Conservation (phyloP, 2,797 vertebrate species). For the Mallotus villosus region DNA sequence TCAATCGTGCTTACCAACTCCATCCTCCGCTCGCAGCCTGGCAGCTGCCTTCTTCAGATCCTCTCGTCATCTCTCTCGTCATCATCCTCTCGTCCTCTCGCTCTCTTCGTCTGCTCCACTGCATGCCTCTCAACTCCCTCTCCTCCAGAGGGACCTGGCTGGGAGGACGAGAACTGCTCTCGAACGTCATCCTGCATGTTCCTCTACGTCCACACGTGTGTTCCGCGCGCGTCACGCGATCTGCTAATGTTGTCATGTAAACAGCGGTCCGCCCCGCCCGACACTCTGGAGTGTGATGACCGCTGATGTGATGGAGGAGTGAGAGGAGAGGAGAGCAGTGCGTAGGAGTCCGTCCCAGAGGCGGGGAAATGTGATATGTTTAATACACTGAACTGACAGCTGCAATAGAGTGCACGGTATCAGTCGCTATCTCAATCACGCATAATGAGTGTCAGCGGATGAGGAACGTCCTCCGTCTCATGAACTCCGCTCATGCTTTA, state of each 20-base stretch:
- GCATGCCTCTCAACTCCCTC: background rate
- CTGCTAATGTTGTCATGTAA: conserved; percentile 34
- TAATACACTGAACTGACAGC: conserved; percentile 59
- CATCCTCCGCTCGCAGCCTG: too few species aligned
- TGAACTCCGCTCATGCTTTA: background rate
- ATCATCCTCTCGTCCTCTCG: background rate
- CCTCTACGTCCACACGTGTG: background rate
- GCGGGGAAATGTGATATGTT: conserved; percentile 53
- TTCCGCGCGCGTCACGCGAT: conserved; percentile 16
- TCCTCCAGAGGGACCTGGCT: background rate
- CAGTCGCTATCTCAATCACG: conserved; percentile 45
- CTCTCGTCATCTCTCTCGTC: background rate
- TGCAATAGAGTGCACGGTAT: conserved; percentile 38
- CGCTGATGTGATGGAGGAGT: too few species aligned
- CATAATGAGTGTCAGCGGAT: conserved; percentile 37
- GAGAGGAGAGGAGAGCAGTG: conserved; percentile 21
- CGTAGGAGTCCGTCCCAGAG: conserved; percentile 42
- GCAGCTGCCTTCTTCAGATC: too few species aligned
- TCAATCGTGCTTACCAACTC: too few species aligned
- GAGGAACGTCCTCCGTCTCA: background rate
- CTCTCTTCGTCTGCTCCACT: too few species aligned
- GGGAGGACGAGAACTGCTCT: too few species aligned
- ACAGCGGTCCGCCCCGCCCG: conserved; percentile 20
- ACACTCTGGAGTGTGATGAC: conserved; percentile 43
- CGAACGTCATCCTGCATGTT: background rate